Conservation (phyloP, 1,140 invertebrate genomes). For the Procambarus virginalis region DNA sequence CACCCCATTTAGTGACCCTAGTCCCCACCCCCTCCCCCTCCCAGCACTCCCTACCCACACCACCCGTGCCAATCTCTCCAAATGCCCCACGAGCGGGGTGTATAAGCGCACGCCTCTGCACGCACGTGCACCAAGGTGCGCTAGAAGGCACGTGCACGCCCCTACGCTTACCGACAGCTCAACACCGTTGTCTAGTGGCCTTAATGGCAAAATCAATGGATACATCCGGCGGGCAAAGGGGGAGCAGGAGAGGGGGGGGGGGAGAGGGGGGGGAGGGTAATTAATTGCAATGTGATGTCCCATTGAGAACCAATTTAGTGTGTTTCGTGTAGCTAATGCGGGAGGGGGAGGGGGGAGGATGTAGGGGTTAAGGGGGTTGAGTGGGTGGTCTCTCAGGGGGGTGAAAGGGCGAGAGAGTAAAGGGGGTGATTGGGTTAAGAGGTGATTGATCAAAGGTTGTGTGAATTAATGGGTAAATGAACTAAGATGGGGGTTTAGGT, state of each 20-base stretch:
- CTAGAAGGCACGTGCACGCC: no score
- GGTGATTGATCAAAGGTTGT: not conserved
- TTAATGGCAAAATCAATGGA: slow-evolving; percentile 48
- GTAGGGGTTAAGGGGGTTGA: not conserved
- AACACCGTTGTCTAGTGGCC: not conserved
- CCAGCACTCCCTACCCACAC: no score
- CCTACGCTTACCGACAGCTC: no score
- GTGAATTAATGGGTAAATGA: not conserved
- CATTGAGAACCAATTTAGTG: slow-evolving; percentile 18
- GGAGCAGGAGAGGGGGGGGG: no score
- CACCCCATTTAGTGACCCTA: no score
- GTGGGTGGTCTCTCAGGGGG: not conserved
- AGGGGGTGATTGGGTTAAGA: not conserved
- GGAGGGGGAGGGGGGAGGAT: slow-evolving; percentile 5
- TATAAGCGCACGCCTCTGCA: no score
- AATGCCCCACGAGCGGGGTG: no score
- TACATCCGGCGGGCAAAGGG: not conserved
- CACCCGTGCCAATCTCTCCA: no score
- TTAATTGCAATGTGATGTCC: slow-evolving; percentile 37
- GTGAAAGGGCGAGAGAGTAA: not conserved
- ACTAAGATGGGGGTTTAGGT: not conserved
- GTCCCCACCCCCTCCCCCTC: no score
- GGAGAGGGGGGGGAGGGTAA: slow-evolving; percentile 18
- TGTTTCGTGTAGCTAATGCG: slow-evolving; percentile 29
- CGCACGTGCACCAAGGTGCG: no score